phyloP scores from a whole-genome alignment of 2,797 vertebrate species.

The Crypturellus tataupa region DNA sequence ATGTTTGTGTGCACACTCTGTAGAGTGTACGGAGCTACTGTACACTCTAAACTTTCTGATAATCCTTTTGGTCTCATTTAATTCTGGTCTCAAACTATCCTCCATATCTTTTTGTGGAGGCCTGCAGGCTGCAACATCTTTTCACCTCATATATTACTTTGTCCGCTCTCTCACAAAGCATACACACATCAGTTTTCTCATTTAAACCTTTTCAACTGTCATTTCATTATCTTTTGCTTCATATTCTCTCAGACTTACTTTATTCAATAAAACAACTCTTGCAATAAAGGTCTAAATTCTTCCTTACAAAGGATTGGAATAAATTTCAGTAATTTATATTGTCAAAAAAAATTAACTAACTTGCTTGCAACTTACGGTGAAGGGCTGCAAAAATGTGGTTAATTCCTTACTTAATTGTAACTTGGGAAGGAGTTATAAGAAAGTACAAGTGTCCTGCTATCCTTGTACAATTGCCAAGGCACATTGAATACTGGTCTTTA shows the following conservation, averaged over 20 bases:
- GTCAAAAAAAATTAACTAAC: neutral
- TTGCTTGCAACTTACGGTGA: neutral
- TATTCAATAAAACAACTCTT: neutral
- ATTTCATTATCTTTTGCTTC: neutral
- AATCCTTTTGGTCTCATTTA: neutral
- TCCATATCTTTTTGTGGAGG: neutral
- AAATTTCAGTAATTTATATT: neutral
- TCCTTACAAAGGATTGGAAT: neutral
- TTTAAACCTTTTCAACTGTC: neutral
- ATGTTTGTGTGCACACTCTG: neutral
- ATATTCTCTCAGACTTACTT: neutral
- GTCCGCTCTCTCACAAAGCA: neutral
- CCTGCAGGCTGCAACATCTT: neutral
- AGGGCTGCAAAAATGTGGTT: neutral
- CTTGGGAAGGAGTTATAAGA: neutral
- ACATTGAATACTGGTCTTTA: neutral
- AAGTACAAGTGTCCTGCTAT: neutral
- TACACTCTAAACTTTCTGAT: no score
- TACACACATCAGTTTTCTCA: neutral
- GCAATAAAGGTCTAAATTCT: neutral
- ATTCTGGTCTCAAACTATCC: neutral
- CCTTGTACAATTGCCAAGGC: neutral
- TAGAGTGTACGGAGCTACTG: neutral
- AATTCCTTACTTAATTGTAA: neutral
- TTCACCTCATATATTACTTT: neutral